Evolutionary conservation across 2,797 vertebrate species (phyloP).

Genomic region (Setipinna tenuifilis): DNA sequence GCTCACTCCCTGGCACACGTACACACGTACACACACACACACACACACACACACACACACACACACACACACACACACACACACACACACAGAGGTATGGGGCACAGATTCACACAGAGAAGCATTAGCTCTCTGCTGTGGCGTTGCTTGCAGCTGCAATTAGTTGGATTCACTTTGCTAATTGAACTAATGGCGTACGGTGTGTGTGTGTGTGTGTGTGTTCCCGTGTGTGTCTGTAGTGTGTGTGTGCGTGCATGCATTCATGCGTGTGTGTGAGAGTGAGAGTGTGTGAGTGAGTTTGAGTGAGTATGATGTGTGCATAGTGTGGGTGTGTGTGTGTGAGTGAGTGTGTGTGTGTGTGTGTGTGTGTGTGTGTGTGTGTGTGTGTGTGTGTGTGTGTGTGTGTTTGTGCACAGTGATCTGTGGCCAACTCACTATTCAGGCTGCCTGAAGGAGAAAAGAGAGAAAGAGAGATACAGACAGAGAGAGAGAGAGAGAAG

Average conservation of each 20-base stretch:
- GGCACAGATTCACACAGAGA: slow-evolving; percentile 33
- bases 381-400: too few species aligned
- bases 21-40: slow-evolving; percentile 47
- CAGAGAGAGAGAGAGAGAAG: too few species aligned
- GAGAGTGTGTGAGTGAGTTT: not conserved
- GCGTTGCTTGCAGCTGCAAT: slow-evolving; percentile 72
- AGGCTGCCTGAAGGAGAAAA: not conserved
- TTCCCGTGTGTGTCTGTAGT: too few species aligned
- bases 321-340: not conserved
- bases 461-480: not conserved
- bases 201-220: not conserved
- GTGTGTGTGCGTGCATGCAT: too few species aligned
- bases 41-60: slow-evolving; percentile 55
- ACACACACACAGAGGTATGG: not conserved
- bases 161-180: slow-evolving; percentile 77
- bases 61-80: slow-evolving; percentile 43
- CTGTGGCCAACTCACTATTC: not conserved
- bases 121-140: slow-evolving; percentile 51
- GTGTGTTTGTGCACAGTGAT: too few species aligned
- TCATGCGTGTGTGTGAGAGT: too few species aligned
- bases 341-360: not conserved
- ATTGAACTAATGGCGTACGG: slow-evolving; percentile 63
- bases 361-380: too few species aligned
- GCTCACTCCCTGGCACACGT: not conserved
- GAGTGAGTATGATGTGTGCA: not conserved